phyloP scores from a whole-genome alignment of 2,113 vertebrate genomes.

The Acinonyx jubatus region DNA sequence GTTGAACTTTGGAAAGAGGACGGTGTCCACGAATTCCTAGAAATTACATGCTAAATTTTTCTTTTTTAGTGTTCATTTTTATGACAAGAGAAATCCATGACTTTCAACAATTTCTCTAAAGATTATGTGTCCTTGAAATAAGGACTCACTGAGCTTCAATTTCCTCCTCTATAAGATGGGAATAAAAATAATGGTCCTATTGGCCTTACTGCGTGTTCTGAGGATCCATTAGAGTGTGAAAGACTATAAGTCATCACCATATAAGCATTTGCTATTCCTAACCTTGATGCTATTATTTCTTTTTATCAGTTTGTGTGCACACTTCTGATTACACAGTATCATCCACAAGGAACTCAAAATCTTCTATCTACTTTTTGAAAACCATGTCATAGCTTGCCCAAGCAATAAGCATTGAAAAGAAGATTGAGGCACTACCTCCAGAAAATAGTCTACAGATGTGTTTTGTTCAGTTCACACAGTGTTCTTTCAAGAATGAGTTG shows the following conservation, averaged over 20 bases:
- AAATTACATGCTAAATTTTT: neutral
- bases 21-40: neutral
- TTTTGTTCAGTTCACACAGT: neutral
- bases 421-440: neutral
- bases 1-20: conserved; percentile 2
- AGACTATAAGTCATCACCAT: neutral
- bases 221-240: neutral
- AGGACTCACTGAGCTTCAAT: neutral
- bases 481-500: neutral
- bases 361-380: neutral
- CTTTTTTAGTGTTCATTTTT: neutral
- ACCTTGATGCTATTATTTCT: neutral
- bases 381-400: neutral
- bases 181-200: neutral
- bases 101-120: neutral
- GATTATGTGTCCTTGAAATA: neutral
- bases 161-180: neutral
- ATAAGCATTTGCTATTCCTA: neutral
- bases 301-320: neutral
- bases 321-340: neutral
- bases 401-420: neutral
- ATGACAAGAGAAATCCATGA: neutral
- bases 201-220: neutral
- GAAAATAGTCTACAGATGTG: conserved; percentile 19
- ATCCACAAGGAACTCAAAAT: conserved; percentile 27